Evolutionary conservation across 2,113 vertebrate genomes (phyloP).

Genomic region (Labeo rohita): DNA sequence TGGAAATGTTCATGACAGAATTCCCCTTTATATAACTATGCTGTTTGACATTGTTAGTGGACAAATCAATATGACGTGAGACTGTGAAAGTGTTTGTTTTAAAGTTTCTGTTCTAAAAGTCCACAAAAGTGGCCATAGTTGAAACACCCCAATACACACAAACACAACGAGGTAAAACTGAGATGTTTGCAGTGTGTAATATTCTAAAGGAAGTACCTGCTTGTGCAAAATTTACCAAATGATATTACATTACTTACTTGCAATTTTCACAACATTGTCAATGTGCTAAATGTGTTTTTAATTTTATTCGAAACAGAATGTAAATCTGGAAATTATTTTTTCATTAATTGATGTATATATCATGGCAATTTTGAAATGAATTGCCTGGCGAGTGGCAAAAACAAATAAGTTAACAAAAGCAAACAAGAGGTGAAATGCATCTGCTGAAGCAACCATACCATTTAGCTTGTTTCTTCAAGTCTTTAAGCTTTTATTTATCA

Average conservation of each 20-base stretch:
- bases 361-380: too few species aligned
- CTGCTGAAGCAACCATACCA: neutral
- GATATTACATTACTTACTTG: neutral
- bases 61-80: neutral
- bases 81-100: neutral
- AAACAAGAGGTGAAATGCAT: too few species aligned
- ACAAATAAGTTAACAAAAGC: too few species aligned
- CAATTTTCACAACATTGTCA: neutral
- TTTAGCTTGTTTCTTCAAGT: neutral
- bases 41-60: neutral
- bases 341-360: neutral
- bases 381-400: too few species aligned
- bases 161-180: neutral
- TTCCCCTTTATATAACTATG: neutral
- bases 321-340: neutral
- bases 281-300: neutral
- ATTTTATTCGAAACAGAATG: neutral
- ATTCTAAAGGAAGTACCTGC: neutral
- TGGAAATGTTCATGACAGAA: neutral
- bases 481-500: neutral
- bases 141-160: neutral
- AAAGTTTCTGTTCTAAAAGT: neutral
- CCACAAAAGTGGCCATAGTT: neutral
- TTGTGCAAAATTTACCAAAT: neutral
- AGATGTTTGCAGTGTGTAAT: neutral